Percentiles rank a stretch among this genome's conserved stretches.
phyloP scores from a whole-genome alignment of 2,113 vertebrate genomes.

The Callithrix jacchus region DNA sequence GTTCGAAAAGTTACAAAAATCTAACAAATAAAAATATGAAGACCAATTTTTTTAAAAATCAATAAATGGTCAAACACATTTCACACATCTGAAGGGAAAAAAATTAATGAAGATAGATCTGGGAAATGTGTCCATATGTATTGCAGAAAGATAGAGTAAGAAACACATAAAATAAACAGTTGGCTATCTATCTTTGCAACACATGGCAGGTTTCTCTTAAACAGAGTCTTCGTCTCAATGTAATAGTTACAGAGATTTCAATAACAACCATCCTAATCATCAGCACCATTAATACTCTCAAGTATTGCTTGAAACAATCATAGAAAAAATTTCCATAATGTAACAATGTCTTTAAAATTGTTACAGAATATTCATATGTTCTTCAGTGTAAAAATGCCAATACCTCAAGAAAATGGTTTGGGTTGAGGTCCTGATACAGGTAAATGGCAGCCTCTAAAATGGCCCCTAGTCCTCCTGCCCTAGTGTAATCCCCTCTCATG shows the following conservation, averaged over 20 bases:
- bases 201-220: not conserved
- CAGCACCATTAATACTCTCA: not conserved
- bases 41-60: not conserved
- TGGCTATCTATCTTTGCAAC: not conserved
- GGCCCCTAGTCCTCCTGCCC: too few species aligned
- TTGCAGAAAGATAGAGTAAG: not conserved
- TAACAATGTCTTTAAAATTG: not conserved
- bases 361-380: not conserved
- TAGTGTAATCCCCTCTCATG: not conserved
- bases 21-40: not conserved
- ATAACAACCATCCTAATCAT: not conserved
- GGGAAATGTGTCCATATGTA: not conserved
- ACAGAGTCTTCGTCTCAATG: not conserved
- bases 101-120: not conserved
- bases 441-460: not conserved
- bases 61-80: not conserved
- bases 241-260: not conserved
- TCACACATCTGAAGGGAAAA: not conserved
- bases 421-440: not conserved
- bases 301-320: not conserved
- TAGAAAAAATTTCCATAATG: not conserved
- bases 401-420: not conserved
- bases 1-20: not conserved
- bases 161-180: not conserved
- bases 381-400: not conserved